Conservation (phyloP, 2,888 invertebrate genomes). For the Sphinx pinastri region DNA sequence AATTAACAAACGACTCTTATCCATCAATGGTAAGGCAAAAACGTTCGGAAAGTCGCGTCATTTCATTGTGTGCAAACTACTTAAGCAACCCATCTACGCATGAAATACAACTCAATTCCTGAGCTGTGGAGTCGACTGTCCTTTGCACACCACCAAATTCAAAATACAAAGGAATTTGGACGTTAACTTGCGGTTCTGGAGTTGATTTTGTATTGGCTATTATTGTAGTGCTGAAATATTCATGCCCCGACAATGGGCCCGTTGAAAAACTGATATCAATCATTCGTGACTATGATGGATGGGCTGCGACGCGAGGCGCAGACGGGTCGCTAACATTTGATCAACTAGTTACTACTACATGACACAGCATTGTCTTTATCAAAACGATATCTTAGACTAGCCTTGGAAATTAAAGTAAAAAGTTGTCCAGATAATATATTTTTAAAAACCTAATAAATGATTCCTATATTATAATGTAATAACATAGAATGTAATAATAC, state of each 20-base stretch:
- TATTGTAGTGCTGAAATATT: constrained; percentile 50
- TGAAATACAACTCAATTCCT: constrained; percentile 45
- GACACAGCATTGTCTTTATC: neutral
- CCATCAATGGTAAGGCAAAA: constrained; percentile 63
- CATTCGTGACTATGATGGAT: constrained; percentile 75
- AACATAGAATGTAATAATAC: too few species aligned
- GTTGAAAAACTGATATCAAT: constrained; percentile 77
- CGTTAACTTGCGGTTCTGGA: constrained; percentile 4
- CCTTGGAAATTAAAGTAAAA: too few species aligned
- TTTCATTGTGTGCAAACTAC: constrained; percentile 73
- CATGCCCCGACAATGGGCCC: constrained; percentile 52
- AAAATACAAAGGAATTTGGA: neutral
- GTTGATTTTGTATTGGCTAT: constrained; percentile 30
- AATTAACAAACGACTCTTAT: constrained; percentile 63
- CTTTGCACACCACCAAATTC: neutral
- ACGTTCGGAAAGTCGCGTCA: constrained; percentile 55
- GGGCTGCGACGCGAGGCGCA: constrained; percentile 33
- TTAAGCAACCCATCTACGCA: constrained; percentile 41
- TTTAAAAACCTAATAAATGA: too few species aligned
- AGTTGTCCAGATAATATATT: too few species aligned
- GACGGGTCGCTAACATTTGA: constrained; percentile 26
- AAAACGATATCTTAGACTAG: too few species aligned
- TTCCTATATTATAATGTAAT: too few species aligned
- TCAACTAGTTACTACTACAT: constrained; percentile 1
- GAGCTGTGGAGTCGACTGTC: neutral